phyloP scores from a whole-genome alignment of 2,888 invertebrate species.

The Pammene fasciana region DNA sequence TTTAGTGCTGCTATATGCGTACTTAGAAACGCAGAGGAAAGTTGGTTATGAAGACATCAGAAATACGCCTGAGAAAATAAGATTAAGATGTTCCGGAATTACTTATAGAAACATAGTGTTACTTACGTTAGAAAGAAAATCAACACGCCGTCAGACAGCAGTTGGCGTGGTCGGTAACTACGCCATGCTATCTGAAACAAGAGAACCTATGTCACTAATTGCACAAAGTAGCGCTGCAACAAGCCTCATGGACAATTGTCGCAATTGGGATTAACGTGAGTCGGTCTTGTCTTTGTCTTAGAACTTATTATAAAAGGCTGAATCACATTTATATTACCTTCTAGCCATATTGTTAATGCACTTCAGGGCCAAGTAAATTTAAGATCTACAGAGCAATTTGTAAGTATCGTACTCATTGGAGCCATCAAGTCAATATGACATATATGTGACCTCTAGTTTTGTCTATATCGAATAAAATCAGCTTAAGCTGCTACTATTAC shows the following conservation, averaged over 20 bases:
- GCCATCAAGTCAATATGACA: neutral
- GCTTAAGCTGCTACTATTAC: neutral
- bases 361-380: neutral
- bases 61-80: neutral
- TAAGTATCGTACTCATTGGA: neutral
- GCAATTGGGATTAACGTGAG: conserved; percentile 20
- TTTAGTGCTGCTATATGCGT: conserved; percentile 18
- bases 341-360: neutral
- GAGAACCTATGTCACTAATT: conserved; percentile 43
- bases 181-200: conserved; percentile 70
- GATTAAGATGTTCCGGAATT: neutral
- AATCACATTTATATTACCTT: neutral
- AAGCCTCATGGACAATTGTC: conserved; percentile 14
- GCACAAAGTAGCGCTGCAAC: conserved; percentile 16
- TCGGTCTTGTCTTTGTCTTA: conserved; percentile 10
- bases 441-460: neutral
- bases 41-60: conserved; percentile 29
- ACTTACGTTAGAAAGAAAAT: conserved; percentile 39
- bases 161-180: conserved; percentile 52
- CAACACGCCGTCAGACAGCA: conserved; percentile 46
- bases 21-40: conserved; percentile 30
- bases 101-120: neutral
- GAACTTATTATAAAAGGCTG: conserved; percentile 5
- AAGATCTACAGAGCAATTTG: neutral
- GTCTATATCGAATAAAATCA: neutral